Evolutionary conservation across 2,113 vertebrate species (phyloP).

Genomic region (Tachuris rubrigastra): DNA sequence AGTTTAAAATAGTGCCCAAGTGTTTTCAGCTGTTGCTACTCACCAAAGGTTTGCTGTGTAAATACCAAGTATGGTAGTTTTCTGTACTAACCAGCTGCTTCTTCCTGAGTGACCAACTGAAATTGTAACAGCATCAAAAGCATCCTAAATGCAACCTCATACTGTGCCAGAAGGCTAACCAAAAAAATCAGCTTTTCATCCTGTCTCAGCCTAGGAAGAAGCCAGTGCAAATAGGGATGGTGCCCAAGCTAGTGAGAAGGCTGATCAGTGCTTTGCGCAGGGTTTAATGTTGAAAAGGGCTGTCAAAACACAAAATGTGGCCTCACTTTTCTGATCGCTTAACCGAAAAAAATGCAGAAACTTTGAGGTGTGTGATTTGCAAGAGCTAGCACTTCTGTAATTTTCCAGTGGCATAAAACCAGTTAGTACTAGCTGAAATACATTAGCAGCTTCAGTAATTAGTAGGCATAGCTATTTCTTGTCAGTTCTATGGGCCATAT

Average conservation of each 20-base stretch:
- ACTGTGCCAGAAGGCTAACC: background rate
- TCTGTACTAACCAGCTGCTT: background rate
- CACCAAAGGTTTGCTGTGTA: background rate
- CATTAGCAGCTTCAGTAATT: background rate
- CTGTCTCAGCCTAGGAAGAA: background rate
- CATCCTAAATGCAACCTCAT: background rate
- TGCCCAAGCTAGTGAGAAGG: background rate
- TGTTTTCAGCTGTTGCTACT: background rate
- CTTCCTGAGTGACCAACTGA: background rate
- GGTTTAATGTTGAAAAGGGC: background rate
- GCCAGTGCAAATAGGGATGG: background rate
- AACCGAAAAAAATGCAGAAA: background rate
- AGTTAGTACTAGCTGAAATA: background rate
- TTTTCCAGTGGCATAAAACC: constrained; percentile 11
- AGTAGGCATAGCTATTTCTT: background rate
- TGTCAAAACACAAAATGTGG: background rate
- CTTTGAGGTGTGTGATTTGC: background rate
- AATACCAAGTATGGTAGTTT: background rate
- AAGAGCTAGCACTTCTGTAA: background rate
- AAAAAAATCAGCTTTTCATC: background rate
- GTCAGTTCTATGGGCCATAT: background rate
- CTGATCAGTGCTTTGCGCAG: background rate
- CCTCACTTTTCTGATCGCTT: background rate
- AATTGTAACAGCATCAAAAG: background rate
- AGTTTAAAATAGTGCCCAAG: background rate